Evolutionary conservation across 2,888 invertebrate species (phyloP).

Genomic region (Cryptops parisi): DNA sequence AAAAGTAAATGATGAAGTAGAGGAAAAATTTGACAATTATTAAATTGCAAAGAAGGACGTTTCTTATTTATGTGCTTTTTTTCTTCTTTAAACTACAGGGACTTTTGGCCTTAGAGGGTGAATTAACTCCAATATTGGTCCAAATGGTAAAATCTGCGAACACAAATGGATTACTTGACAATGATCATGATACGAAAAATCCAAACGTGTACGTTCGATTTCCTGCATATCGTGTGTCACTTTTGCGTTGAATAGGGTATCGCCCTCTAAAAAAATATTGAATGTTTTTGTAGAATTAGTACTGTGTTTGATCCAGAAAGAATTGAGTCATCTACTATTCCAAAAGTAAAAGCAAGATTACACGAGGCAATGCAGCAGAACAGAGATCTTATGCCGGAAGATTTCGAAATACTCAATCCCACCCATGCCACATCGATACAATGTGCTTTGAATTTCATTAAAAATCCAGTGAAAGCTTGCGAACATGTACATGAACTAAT

Average conservation of each 20-base stretch:
- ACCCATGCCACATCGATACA: slow-evolving; percentile 80
- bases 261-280: neutral
- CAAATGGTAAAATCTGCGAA: slow-evolving; percentile 98
- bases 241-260: neutral
- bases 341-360: slow-evolving; percentile 83
- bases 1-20: slow-evolving; percentile 47
- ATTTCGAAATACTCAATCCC: slow-evolving; percentile 77
- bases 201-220: slow-evolving; percentile 67
- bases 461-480: slow-evolving; percentile 89
- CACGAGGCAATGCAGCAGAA: slow-evolving; percentile 87
- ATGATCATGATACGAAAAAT: slow-evolving; percentile 93
- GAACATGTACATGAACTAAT: slow-evolving; percentile 77
- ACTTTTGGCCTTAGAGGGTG: slow-evolving; percentile 89
- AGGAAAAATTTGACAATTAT: too few relatives aligned
- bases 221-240: too few relatives aligned
- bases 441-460: slow-evolving; percentile 84
- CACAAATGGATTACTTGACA: slow-evolving; percentile 80
- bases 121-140: slow-evolving; percentile 94
- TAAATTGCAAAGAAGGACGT: too few relatives aligned
- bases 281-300: slow-evolving; percentile 12
- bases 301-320: neutral
- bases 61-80: neutral
- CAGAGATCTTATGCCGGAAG: slow-evolving; percentile 67
- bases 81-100: slow-evolving; percentile 40
- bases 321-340: neutral